These are phyloP conservation scores for Molanna angustata DNA, from an alignment of 2,888 invertebrate species.

Conservation along the genomic window DNA sequence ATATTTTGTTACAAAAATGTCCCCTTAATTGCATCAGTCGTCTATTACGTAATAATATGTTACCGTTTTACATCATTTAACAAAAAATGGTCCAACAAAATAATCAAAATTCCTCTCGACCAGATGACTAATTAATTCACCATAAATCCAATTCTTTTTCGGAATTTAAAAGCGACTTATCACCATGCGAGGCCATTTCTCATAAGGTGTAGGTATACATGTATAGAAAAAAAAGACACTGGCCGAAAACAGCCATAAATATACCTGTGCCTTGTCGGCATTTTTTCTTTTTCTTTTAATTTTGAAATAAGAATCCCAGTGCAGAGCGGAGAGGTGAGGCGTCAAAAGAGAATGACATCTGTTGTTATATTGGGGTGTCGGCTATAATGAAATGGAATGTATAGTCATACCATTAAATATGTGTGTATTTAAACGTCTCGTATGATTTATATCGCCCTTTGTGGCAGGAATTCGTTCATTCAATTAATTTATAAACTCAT, in stretches of 20 bases:
- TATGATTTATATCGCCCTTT: constrained; percentile 29
- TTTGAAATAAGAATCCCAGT: constrained; percentile 22
- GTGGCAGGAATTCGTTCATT: constrained; percentile 25
- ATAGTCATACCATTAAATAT: constrained; percentile 24
- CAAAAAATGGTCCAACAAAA: no score
- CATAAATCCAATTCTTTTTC: constrained; percentile 16
- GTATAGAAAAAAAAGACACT: constrained; percentile 15
- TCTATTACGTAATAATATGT: no score
- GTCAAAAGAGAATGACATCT: constrained; percentile 33
- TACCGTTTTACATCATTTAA: no score
- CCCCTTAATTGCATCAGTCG: no score
- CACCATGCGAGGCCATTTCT: constrained; percentile 14
- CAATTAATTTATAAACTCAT: constrained; percentile 23
- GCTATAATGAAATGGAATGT: constrained; percentile 31
- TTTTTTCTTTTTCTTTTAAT: constrained; percentile 26
- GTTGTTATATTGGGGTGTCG: constrained; percentile 31
- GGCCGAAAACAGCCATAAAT: constrained; percentile 32
- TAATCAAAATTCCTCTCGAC: neutral
- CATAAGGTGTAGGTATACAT: constrained; percentile 8
- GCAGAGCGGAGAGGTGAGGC: constrained; percentile 29
- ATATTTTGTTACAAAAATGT: no score
- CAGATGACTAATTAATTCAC: constrained; percentile 13
- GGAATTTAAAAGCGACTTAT: constrained; percentile 14
- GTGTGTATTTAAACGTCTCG: constrained; percentile 30
- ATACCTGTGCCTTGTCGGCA: constrained; percentile 32